A percentile compares a stretch with the other conserved stretches of the same genome.
phyloP scores from a whole-genome alignment of 2,797 vertebrate genomes.

The Propithecus deckenii region DNA sequence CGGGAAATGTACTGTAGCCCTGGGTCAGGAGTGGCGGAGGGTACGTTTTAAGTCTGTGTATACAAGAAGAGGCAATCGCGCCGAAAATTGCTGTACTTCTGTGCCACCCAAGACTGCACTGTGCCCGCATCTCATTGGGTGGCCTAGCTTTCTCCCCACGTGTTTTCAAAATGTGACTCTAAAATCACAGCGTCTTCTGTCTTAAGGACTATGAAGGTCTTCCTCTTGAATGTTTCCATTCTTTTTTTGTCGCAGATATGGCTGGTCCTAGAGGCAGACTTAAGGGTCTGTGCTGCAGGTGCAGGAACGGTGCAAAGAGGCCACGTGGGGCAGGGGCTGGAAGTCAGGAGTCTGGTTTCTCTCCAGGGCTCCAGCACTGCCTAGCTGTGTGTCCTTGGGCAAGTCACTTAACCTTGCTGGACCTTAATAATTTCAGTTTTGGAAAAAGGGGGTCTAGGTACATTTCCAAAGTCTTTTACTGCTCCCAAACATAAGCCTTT shows the following conservation, averaged over 20 bases:
- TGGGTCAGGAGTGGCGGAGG: constrained; percentile 70
- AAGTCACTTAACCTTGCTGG: constrained; percentile 17
- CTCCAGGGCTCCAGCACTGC: no score
- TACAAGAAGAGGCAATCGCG: background rate
- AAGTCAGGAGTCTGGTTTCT: background rate
- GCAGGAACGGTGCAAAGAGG: background rate
- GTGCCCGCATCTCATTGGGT: background rate
- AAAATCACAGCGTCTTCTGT: background rate
- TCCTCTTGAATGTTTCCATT: background rate
- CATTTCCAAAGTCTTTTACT: background rate
- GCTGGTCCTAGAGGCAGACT: background rate
- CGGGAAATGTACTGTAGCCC: constrained; percentile 89
- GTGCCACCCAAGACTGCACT: background rate
- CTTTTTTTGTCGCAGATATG: background rate
- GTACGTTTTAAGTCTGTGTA: constrained; percentile 48
- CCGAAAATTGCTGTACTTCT: background rate
- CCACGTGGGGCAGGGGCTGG: rapidly evolving
- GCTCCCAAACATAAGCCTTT: background rate
- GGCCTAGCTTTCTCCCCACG: background rate
- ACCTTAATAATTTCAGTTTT: background rate
- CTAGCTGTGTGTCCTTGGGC: background rate
- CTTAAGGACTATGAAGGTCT: background rate
- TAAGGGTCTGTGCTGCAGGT: no score
- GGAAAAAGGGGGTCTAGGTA: background rate
- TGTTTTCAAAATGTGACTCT: background rate